These are phyloP conservation scores for Zaprionus ghesquierei DNA, from an alignment of 1,140 invertebrate genomes.

Conservation along the genomic window DNA sequence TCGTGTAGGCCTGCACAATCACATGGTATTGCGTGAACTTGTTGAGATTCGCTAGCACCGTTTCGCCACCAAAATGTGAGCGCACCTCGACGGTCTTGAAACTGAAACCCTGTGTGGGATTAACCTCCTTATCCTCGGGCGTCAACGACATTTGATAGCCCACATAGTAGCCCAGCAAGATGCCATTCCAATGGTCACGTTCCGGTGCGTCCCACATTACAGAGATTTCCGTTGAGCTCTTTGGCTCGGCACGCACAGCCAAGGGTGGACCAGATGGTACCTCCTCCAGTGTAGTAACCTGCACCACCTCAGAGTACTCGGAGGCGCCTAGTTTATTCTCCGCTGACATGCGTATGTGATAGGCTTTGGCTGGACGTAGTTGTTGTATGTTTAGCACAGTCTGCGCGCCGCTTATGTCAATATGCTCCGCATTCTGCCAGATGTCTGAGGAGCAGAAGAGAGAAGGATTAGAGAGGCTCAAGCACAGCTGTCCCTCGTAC, in stretches of 20 bases:
- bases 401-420: slow-evolving; percentile 90
- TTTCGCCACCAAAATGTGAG: slow-evolving; percentile 87
- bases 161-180: slow-evolving; percentile 95
- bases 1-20: slow-evolving; percentile 96
- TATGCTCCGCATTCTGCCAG: slow-evolving; percentile 87
- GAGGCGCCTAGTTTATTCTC: slow-evolving; percentile 94
- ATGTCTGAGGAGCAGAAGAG: slow-evolving; percentile 43
- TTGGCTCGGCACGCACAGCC: slow-evolving; percentile 92
- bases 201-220: slow-evolving; percentile 95
- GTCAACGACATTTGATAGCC: slow-evolving; percentile 90
- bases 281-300: slow-evolving; percentile 92
- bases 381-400: slow-evolving; percentile 90
- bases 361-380: slow-evolving; percentile 93
- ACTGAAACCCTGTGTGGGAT: slow-evolving; percentile 85
- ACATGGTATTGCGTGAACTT: slow-evolving; percentile 95
- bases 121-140: slow-evolving; percentile 80
- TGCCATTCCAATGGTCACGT: slow-evolving; percentile 94
- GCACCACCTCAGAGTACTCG: slow-evolving; percentile 92
- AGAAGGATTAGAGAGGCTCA: not conserved
- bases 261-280: slow-evolving; percentile 93
- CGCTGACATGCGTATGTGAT: slow-evolving; percentile 94
- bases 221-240: slow-evolving; percentile 93
- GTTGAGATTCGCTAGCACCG: slow-evolving; percentile 87
- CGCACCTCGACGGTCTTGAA: slow-evolving; percentile 89
- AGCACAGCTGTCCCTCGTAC: no score